Base-by-base conservation (phyloP, 2,888 invertebrate species). In the Drosophila aldrichi region DNA sequence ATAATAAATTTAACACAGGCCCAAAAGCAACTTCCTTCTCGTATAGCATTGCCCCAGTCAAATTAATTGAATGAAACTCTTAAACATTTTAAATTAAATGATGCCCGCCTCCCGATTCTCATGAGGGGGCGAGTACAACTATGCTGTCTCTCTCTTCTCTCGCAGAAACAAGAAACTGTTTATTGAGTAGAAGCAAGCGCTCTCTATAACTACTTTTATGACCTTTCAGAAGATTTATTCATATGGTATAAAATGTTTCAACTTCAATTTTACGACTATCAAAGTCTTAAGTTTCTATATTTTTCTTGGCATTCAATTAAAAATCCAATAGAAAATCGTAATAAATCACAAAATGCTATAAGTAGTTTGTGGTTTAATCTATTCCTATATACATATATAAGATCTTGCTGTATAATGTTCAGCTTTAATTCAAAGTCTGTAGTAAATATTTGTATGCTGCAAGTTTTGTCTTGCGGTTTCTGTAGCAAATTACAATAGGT, bases 401-500 rank as follows among this genome's bases (percentile, higher is more conserved):
- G 59, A 29, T 54, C 29, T 67, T 44, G 66, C 54, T 54, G 54
- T 32, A 20, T 29, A 66, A 48, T 57, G 61, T 60, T 67, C 54
- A 49, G 52, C 46, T 55, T 58, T 22, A 68, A 61, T 58, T n/a
- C 43, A 46, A 57, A 69, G 57, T 38, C 32, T 54, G 44, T n/a
- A 16, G 32, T 29, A 43, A 57, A 54, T 49, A 48, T 43, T 70
- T 57, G 16, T 34, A 16, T 70, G 62, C 60, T 48, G 18, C 69
- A 43, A 48, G 18, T 70, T 52, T 36, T 52, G 44, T 67, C 61
- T 62, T 82, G 81, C 66, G 86, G 81, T 82, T 82, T 71, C 63
- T 70, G 58, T 57, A 67, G 71, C 82, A 74, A 74, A 86, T 82
- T 82, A 82, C 80, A 79, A 79, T 66, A 77, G 75, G 66, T 52